These are phyloP conservation scores for Podarcis raffonei DNA, from an alignment of 2,113 vertebrate species.

Conservation along the genomic window DNA sequence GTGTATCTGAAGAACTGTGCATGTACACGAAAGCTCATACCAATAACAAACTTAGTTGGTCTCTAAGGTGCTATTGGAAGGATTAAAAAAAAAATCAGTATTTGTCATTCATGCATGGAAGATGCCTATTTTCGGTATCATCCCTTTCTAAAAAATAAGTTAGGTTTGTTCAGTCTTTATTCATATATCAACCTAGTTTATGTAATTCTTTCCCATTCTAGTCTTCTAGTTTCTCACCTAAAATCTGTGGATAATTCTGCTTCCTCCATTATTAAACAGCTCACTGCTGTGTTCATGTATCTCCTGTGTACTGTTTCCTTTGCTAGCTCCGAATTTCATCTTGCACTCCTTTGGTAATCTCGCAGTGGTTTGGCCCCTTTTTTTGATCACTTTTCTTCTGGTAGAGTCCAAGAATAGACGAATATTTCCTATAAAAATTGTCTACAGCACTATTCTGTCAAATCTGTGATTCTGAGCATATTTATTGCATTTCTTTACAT, in stretches of 20 bases:
- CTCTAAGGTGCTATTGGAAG: too few relatives aligned
- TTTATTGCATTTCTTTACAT: too few relatives aligned
- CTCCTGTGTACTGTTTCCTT: neutral
- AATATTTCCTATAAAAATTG: neutral
- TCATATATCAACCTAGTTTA: neutral
- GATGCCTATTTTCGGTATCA: neutral
- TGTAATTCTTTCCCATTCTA: neutral
- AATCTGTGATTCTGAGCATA: neutral
- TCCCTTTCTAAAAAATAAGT: neutral
- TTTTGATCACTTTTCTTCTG: neutral
- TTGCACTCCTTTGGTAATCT: neutral
- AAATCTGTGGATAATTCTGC: neutral
- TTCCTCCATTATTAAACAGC: neutral
- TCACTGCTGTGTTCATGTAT: neutral
- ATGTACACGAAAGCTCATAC: too few relatives aligned
- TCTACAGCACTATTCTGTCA: neutral
- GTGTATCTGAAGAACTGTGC: too few relatives aligned
- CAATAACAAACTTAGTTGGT: too few relatives aligned
- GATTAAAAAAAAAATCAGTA: neutral
- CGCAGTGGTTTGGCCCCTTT: neutral
- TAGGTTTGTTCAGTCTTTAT: neutral
- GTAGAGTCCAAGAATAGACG: neutral
- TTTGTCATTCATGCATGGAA: neutral
- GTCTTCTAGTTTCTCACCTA: neutral
- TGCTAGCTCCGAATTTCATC: neutral